Evolutionary conservation across 2,113 vertebrate species (phyloP).

Genomic region (Protomyctophum bolini): DNA sequence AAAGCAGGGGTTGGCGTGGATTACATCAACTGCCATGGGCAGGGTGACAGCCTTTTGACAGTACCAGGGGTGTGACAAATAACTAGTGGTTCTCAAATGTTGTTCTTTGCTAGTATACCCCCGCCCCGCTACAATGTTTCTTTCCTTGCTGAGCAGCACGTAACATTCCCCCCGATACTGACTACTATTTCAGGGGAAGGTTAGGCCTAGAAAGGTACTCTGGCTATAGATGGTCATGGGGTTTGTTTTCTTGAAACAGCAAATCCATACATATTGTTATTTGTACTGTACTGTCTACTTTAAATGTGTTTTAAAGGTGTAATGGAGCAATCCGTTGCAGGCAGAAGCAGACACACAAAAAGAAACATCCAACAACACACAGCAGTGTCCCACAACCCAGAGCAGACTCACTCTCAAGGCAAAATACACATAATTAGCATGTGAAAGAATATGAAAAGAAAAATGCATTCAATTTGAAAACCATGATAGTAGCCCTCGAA

Average conservation of each 20-base stretch:
- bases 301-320: no score
- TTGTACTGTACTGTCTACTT: no score
- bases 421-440: slow-evolving; percentile 52
- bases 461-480: slow-evolving; percentile 45
- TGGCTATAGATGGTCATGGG: no score
- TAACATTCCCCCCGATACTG: no score
- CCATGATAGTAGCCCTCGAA: slow-evolving; percentile 35
- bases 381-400: neutral
- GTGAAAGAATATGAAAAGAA: slow-evolving; percentile 58
- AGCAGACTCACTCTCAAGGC: slow-evolving; percentile 35
- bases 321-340: no score
- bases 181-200: no score
- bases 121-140: no score
- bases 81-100: neutral
- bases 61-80: neutral
- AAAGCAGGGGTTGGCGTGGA: slow-evolving; percentile 23
- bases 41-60: slow-evolving; percentile 20
- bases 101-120: no score
- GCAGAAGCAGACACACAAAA: neutral
- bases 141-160: neutral
- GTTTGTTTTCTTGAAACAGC: no score
- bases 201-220: no score
- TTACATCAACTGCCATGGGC: slow-evolving; percentile 30
- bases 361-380: slow-evolving; percentile 15
- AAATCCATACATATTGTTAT: no score